Evolutionary conservation across 2,888 invertebrate species (phyloP).

Genomic region (Sphaeridia pumilis): DNA sequence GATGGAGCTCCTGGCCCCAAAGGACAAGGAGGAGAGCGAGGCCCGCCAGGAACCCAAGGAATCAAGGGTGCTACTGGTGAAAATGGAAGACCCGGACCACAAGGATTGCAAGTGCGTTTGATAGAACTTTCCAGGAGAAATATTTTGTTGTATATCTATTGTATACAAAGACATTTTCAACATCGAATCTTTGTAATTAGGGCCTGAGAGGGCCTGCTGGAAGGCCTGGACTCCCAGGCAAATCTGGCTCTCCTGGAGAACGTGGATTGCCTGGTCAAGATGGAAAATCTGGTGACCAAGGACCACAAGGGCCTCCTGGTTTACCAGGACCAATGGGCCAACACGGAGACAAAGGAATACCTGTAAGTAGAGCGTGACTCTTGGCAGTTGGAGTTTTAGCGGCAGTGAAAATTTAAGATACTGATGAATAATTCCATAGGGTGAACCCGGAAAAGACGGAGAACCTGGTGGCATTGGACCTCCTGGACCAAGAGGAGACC

Average conservation of each 20-base stretch:
- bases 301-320: constrained; percentile 66
- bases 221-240: constrained; percentile 57
- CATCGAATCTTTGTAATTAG: constrained; percentile 38
- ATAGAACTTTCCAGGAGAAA: neutral
- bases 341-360: constrained; percentile 63
- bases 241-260: constrained; percentile 42
- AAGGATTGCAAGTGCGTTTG: constrained; percentile 42
- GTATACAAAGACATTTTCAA: neutral
- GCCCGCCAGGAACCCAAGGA: constrained; percentile 46
- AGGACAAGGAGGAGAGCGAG: constrained; percentile 62
- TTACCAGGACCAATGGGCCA: constrained; percentile 59
- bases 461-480: constrained; percentile 60
- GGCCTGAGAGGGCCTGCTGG: constrained; percentile 54
- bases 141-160: neutral
- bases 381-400: neutral
- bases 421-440: constrained; percentile 42
- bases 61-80: constrained; percentile 53
- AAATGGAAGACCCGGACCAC: constrained; percentile 49
- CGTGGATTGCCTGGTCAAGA: constrained; percentile 61
- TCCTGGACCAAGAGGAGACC: constrained; percentile 64
- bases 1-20: constrained; percentile 62
- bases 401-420: neutral
- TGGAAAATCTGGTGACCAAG: constrained; percentile 73
- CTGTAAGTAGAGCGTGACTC: constrained; percentile 47
- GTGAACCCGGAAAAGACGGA: constrained; percentile 68